phyloP scores from a whole-genome alignment of 1,140 invertebrate species.

The Trichogramma pretiosum region DNA sequence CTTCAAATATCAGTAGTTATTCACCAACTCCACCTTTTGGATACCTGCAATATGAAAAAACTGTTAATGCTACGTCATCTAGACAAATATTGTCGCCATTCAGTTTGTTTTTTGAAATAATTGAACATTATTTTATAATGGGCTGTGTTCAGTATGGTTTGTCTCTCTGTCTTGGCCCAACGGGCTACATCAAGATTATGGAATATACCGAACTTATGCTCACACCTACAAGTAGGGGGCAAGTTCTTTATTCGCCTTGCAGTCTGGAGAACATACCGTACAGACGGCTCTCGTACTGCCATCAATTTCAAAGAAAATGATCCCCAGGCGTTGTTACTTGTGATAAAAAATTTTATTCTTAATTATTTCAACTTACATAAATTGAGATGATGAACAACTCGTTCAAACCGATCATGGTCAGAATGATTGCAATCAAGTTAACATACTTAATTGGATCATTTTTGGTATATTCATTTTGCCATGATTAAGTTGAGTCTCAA shows the following conservation, averaged over 20 bases:
- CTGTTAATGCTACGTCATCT: too few species aligned
- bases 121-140: not conserved
- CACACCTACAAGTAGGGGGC: constrained; percentile 43
- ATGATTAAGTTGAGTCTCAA: constrained; percentile 86
- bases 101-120: too few species aligned
- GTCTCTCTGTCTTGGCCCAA: constrained; percentile 55
- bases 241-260: constrained; percentile 33
- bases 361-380: constrained; percentile 73
- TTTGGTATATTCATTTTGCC: constrained; percentile 99
- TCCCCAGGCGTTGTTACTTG: too few species aligned
- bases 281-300: constrained; percentile 39
- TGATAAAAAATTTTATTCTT: too few species aligned
- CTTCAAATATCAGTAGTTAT: too few species aligned
- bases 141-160: constrained; percentile 64
- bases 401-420: constrained; percentile 99
- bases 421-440: constrained; percentile 95
- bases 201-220: constrained; percentile 38
- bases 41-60: too few species aligned
- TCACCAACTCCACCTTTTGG: too few species aligned
- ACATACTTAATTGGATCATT: constrained; percentile 94
- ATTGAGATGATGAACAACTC: constrained; percentile 97
- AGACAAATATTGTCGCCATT: too few species aligned
- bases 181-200: constrained; percentile 48
- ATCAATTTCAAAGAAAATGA: constrained; percentile 20
- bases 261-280: constrained; percentile 33